A percentile compares a stretch with the other conserved stretches of the same genome.
phyloP scores from a whole-genome alignment of 2,888 invertebrate species.

The Aspidiotus rigidus region DNA sequence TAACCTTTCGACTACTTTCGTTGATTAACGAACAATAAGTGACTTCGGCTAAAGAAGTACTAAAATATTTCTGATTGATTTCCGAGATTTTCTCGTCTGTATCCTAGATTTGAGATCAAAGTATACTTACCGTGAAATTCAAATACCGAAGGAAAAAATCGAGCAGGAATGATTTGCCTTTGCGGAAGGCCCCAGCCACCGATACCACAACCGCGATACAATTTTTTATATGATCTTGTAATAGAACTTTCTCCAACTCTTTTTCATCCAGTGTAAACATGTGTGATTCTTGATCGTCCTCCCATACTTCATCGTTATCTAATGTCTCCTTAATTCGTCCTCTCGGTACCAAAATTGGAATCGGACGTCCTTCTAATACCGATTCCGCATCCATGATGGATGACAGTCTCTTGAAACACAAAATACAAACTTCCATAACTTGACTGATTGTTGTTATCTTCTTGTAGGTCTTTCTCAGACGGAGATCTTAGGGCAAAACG shows the following conservation, averaged over 20 bases:
- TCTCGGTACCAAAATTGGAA: constrained; percentile 73
- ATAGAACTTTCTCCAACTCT: constrained; percentile 61
- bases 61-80: too few species aligned
- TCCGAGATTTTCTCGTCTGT: too few species aligned
- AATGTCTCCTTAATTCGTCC: constrained; percentile 42
- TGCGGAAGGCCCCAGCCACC: constrained; percentile 92
- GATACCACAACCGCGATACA: constrained; percentile 83
- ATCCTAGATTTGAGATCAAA: background rate
- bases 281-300: constrained; percentile 52
- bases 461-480: too few species aligned
- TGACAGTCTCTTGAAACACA: too few species aligned
- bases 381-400: constrained; percentile 11
- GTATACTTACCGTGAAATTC: constrained; percentile 65
- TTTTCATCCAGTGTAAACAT: constrained; percentile 79
- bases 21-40: too few species aligned
- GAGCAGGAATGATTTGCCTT: constrained; percentile 94
- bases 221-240: constrained; percentile 69
- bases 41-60: too few species aligned
- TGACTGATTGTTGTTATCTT: too few species aligned
- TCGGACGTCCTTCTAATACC: constrained; percentile 29
- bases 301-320: too few species aligned
- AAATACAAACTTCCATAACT: too few species aligned
- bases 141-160: constrained; percentile 95
- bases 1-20: too few species aligned
- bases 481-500: too few species aligned